Evolutionary conservation across 2,888 invertebrate genomes (phyloP).

Genomic region (Nysson spinosus): DNA sequence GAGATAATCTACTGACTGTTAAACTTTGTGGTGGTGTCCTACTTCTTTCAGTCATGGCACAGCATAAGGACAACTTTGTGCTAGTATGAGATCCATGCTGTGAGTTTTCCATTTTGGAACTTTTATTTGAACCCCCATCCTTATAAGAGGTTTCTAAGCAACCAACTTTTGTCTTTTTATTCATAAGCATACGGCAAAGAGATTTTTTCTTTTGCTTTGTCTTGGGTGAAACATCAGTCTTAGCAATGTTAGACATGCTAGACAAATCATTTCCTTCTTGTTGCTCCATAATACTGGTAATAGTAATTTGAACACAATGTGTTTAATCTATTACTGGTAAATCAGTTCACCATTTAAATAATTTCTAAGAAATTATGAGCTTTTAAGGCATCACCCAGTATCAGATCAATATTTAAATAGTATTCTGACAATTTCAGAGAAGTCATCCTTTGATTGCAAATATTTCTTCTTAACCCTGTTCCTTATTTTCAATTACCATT

Average conservation of each 20-base stretch:
- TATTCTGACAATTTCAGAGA: too few relatives aligned
- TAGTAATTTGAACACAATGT: constrained; percentile 19
- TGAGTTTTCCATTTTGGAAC: constrained; percentile 68
- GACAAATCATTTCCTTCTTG: constrained; percentile 57
- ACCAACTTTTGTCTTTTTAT: constrained; percentile 75
- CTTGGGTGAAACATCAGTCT: constrained; percentile 68
- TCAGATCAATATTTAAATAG: too few relatives aligned
- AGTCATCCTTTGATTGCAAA: background rate
- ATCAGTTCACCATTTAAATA: constrained; percentile 5
- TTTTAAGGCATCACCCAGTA: too few relatives aligned
- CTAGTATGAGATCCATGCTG: constrained; percentile 72
- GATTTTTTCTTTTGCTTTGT: constrained; percentile 75
- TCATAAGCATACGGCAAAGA: constrained; percentile 74
- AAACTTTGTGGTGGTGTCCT: constrained; percentile 75
- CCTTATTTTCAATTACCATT: background rate
- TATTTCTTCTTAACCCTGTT: background rate
- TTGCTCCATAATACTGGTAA: constrained; percentile 65
- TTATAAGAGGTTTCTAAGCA: constrained; percentile 71
- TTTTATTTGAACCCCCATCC: constrained; percentile 64
- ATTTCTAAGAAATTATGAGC: background rate
- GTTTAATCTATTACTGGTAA: constrained; percentile 17
- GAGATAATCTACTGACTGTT: constrained; percentile 68
- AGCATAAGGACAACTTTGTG: constrained; percentile 74
- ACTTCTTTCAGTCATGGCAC: constrained; percentile 77
- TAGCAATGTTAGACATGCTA: constrained; percentile 44